These are phyloP conservation scores for Epistrophella euchroma DNA, from an alignment of 2,888 invertebrate species.

Conservation along the genomic window DNA sequence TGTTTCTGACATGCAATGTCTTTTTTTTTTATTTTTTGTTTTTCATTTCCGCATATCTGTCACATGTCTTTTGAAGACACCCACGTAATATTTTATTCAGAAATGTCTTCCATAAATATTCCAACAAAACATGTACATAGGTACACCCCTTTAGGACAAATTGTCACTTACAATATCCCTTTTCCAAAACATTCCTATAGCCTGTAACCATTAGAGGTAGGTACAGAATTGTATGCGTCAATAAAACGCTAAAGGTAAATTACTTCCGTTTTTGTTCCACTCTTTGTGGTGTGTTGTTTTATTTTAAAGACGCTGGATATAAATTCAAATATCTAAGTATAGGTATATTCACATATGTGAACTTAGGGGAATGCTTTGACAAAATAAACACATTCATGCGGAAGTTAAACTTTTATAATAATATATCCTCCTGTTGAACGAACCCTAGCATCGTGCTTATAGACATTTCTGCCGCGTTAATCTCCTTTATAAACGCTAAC, in stretches of 20 bases:
- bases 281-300: not conserved
- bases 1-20: not conserved
- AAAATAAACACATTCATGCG: not conserved
- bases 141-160: not conserved
- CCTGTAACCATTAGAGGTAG: not conserved
- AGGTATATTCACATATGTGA: too few species aligned
- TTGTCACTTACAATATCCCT: not conserved
- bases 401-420: not conserved
- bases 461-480: not conserved
- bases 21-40: not conserved
- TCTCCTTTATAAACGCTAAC: not conserved
- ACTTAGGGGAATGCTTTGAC: slow-evolving; percentile 17
- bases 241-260: slow-evolving; percentile 17
- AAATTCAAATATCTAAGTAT: not conserved
- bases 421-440: not conserved
- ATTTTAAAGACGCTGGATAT: not conserved
- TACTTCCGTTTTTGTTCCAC: not conserved
- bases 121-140: not conserved
- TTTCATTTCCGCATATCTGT: not conserved
- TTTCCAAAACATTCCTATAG: not conserved
- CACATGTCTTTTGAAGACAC: not conserved
- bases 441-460: not conserved
- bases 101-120: not conserved
- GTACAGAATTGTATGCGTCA: not conserved
- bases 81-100: not conserved